phyloP scores from a whole-genome alignment of 2,113 vertebrate genomes.

The Lanius ludovicianus region DNA sequence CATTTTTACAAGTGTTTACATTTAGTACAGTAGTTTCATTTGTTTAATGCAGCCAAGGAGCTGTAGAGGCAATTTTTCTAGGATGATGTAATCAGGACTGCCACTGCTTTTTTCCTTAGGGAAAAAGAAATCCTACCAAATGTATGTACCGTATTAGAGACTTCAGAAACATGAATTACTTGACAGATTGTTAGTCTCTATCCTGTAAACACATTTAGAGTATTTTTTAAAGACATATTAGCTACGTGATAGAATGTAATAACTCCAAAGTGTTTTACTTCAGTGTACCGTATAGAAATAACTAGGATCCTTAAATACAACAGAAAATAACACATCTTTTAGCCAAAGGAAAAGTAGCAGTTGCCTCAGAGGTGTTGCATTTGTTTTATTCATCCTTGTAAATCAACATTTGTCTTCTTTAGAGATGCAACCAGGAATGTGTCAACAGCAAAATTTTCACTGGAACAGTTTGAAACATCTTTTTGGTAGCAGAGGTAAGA shows the following conservation, averaged over 20 bases:
- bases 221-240: conserved; percentile 37
- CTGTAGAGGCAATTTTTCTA: conserved; percentile 46
- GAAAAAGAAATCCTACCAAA: conserved; percentile 14
- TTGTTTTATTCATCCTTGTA: background rate
- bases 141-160: conserved; percentile 8
- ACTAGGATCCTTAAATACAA: background rate
- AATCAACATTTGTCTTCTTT: background rate
- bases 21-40: conserved; percentile 42
- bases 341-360: background rate
- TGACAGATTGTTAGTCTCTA: conserved; percentile 26
- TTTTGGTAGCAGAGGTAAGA: background rate
- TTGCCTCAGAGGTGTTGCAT: background rate
- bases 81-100: background rate
- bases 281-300: background rate
- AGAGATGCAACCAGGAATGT: background rate
- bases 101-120: conserved; percentile 1
- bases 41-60: conserved; percentile 39
- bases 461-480: background rate
- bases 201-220: conserved; percentile 10
- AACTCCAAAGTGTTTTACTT: conserved; percentile 2
- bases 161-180: conserved; percentile 12
- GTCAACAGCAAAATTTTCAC: background rate
- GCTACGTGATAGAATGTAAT: background rate
- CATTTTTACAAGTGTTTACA: conserved; percentile 58
- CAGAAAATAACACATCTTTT: background rate